Conservation (phyloP, 1,140 invertebrate species). For the Zaprionus davidi region DNA sequence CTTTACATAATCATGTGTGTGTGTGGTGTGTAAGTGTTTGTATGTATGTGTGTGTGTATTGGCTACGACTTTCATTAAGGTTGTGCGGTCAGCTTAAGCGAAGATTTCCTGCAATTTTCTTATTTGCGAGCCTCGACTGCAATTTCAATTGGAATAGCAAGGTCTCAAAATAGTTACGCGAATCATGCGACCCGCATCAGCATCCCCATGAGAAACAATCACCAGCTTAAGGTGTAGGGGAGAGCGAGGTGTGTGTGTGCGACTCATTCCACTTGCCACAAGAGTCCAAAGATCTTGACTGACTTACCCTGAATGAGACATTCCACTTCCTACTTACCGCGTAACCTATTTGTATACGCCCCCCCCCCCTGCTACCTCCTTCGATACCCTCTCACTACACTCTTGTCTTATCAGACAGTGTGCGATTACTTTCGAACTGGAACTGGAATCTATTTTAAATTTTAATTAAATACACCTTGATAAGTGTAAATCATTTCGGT, state of each 20-base stretch:
- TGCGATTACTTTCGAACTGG: conserved; percentile 1
- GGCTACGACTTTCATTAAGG: conserved; percentile 48
- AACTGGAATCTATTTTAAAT: conserved; percentile 8
- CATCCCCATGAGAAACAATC: conserved; percentile 1
- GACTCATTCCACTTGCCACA: neutral
- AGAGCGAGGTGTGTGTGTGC: neutral
- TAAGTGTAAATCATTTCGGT: neutral
- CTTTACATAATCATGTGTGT: conserved; percentile 23
- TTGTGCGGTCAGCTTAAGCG: conserved; percentile 54
- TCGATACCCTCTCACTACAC: neutral
- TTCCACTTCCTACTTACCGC: conserved; percentile 1
- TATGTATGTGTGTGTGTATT: conserved; percentile 7
- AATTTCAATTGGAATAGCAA: conserved; percentile 41
- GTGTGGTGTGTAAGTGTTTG: neutral
- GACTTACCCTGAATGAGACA: neutral
- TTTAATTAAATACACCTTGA: conserved; percentile 15
- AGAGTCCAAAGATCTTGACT: conserved; percentile 5
- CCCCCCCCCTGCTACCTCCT: neutral
- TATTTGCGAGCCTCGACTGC: conserved; percentile 51
- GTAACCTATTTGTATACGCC: neutral
- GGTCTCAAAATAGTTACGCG: conserved; percentile 43
- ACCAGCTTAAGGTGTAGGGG: neutral
- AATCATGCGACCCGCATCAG: conserved; percentile 23
- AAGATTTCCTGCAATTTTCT: conserved; percentile 78
- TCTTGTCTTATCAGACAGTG: conserved; percentile 2